A percentile compares a stretch with the other conserved stretches of the same genome.
These are phyloP conservation scores for Julus scanicus DNA, from an alignment of 2,888 invertebrate genomes.

Conservation along the genomic window DNA sequence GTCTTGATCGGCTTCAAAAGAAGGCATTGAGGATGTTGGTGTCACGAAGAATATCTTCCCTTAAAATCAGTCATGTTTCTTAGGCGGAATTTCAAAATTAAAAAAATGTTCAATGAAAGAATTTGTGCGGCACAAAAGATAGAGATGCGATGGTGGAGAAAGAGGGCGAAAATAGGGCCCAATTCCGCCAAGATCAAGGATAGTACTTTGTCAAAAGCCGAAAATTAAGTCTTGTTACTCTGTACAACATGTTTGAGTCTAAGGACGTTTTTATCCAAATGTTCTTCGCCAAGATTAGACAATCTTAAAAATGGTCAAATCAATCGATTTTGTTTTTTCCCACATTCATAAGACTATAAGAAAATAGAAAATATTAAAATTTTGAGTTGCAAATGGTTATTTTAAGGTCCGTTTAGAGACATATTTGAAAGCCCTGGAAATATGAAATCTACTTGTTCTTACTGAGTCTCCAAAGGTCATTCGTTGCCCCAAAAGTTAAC, in stretches of 20 bases:
- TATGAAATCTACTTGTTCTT: background rate
- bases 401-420: too few species aligned
- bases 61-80: background rate
- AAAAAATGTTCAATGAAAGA: background rate
- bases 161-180: background rate
- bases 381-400: too few species aligned
- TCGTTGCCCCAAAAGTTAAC: conserved; percentile 12
- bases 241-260: too few species aligned
- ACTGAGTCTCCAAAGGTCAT: background rate
- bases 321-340: too few species aligned
- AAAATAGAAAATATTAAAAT: too few species aligned
- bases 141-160: background rate
- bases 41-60: background rate
- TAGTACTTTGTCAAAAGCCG: background rate
- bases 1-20: conserved; percentile 9
- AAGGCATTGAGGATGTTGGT: background rate
- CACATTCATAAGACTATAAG: too few species aligned
- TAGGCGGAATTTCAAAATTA: background rate
- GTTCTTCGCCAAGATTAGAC: background rate
- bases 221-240: background rate
- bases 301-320: too few species aligned
- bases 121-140: background rate
- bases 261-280: background rate
- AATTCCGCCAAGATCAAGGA: background rate
- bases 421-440: background rate